Evolutionary conservation across 2,888 invertebrate species (phyloP).

Genomic region (Trypoxylon attenuatum): DNA sequence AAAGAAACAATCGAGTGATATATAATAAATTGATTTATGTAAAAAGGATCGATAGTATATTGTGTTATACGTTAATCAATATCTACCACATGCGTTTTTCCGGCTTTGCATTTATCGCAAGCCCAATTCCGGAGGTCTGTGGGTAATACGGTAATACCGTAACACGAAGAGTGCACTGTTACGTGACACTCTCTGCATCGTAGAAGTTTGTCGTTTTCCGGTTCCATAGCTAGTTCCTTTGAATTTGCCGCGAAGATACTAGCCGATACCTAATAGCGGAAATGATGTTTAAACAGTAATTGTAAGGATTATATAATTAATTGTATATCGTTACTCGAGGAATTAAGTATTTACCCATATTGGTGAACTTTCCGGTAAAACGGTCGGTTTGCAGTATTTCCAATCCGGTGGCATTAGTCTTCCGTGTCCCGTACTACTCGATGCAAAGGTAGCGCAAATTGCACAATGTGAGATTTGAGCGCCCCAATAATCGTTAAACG

Average conservation of each 20-base stretch:
- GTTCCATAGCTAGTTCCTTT: conserved; percentile 67
- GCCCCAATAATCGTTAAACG: conserved; percentile 76
- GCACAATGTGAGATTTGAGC: conserved; percentile 78
- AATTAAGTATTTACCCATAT: conserved; percentile 67
- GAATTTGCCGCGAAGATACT: conserved; percentile 70
- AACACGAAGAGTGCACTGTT: conserved; percentile 78
- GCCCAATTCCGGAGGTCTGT: conserved; percentile 71
- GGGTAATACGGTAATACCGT: conserved; percentile 71
- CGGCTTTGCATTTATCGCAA: conserved; percentile 73
- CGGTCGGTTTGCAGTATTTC: conserved; percentile 68
- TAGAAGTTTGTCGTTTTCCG: conserved; percentile 73
- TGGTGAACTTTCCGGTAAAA: conserved; percentile 70
- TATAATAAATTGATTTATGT: neutral
- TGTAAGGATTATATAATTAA: neutral
- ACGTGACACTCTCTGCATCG: conserved; percentile 77
- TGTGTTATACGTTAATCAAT: too few species aligned
- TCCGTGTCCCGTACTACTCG: conserved; percentile 58
- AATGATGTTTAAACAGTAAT: neutral
- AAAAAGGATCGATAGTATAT: neutral
- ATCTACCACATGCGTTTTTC: conserved; percentile 68
- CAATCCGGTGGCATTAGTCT: conserved; percentile 70
- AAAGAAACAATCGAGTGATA: neutral
- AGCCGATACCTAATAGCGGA: conserved; percentile 62
- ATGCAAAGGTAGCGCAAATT: conserved; percentile 77
- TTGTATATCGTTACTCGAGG: too few species aligned